These are phyloP conservation scores for Embidobia sp. DNA, from an alignment of 2,888 invertebrate species.

Conservation along the genomic window DNA sequence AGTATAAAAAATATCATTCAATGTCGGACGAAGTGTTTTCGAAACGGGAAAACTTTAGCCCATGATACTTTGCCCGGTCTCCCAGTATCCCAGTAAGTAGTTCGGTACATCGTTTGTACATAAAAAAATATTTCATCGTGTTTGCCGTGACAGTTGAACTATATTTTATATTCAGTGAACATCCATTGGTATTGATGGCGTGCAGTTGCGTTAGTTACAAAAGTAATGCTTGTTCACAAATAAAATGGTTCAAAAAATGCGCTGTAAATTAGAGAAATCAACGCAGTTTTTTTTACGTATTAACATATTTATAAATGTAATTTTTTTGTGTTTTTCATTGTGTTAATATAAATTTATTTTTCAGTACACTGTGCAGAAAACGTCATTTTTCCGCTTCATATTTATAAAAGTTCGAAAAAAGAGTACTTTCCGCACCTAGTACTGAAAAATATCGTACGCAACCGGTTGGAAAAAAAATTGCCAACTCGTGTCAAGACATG, in stretches of 20 bases:
- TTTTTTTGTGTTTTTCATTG: too few relatives aligned
- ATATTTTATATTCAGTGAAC: conserved; percentile 40
- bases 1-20: conserved; percentile 36
- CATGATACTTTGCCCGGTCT: not conserved
- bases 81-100: conserved; percentile 2
- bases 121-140: conserved; percentile 55
- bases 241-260: conserved; percentile 34
- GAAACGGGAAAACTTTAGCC: conserved; percentile 1
- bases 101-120: conserved; percentile 43
- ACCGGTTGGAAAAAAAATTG: too few relatives aligned
- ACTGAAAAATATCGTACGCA: too few relatives aligned
- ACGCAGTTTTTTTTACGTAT: too few relatives aligned
- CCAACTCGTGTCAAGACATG: too few relatives aligned
- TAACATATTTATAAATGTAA: too few relatives aligned
- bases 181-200: conserved; percentile 38
- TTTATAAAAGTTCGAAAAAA: too few relatives aligned
- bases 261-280: conserved; percentile 5
- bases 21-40: conserved; percentile 18
- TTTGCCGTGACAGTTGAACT: conserved; percentile 44
- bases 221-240: conserved; percentile 19
- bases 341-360: too few relatives aligned
- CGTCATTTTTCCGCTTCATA: too few relatives aligned
- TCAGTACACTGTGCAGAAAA: too few relatives aligned
- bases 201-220: conserved; percentile 30
- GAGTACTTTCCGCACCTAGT: too few relatives aligned